A percentile compares a stretch with the other conserved stretches of the same genome.
Evolutionary conservation across 2,888 invertebrate species (phyloP).

Genomic region (Conistra vaccinii): DNA sequence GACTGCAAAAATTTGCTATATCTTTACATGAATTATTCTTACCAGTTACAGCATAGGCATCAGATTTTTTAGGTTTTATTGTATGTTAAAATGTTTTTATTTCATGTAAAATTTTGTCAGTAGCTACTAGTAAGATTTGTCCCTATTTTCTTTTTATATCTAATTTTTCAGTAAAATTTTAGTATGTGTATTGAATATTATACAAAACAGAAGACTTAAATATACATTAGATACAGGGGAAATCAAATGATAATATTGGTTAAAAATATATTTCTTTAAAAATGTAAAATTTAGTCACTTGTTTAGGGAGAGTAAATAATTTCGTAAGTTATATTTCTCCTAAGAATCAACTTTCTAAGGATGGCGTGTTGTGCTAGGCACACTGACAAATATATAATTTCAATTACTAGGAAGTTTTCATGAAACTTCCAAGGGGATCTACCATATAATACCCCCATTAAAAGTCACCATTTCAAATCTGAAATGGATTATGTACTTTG

Average conservation of each 20-base stretch:
- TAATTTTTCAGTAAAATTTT: constrained; percentile 67
- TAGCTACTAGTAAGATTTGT: constrained; percentile 69
- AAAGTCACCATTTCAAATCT: constrained; percentile 53
- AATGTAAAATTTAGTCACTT: constrained; percentile 66
- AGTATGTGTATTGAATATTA: constrained; percentile 65
- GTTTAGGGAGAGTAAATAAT: constrained; percentile 73
- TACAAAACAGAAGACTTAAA: constrained; percentile 69
- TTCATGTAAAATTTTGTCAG: constrained; percentile 72
- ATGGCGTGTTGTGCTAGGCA: constrained; percentile 68
- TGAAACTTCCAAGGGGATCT: constrained; percentile 50
- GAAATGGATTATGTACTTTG: constrained; percentile 58
- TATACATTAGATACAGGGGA: constrained; percentile 73
- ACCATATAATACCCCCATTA: constrained; percentile 22
- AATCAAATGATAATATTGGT: constrained; percentile 72
- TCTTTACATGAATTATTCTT: constrained; percentile 81
- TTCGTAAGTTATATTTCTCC: constrained; percentile 79
- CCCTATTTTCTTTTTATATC: constrained; percentile 63
- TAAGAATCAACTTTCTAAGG: constrained; percentile 78
- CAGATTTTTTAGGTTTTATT: constrained; percentile 73
- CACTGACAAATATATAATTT: constrained; percentile 62
- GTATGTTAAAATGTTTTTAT: constrained; percentile 71
- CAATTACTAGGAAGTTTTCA: constrained; percentile 46
- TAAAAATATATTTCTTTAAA: constrained; percentile 67
- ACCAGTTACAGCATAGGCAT: constrained; percentile 76
- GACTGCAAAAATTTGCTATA: constrained; percentile 86